These are phyloP conservation scores for Menidia menidia DNA, from an alignment of 2,797 vertebrate genomes.

Conservation along the genomic window DNA sequence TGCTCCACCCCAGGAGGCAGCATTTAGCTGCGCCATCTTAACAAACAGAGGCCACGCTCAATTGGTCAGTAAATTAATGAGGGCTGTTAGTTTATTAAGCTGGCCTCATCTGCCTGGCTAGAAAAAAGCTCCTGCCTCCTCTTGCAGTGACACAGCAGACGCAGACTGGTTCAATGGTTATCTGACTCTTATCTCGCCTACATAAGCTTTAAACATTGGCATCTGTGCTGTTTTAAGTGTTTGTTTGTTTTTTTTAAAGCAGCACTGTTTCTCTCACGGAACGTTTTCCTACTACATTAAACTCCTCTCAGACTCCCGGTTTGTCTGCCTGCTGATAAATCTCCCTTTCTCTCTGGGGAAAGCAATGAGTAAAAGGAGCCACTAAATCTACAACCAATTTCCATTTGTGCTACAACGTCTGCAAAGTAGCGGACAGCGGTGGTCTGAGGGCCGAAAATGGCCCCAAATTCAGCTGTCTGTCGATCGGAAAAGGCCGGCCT, in stretches of 20 bases:
- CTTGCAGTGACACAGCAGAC: slow-evolving; percentile 17
- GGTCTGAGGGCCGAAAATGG: no score
- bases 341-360: not conserved
- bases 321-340: slow-evolving; percentile 12
- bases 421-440: not conserved
- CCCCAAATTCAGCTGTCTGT: no score
- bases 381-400: slow-evolving; percentile 28
- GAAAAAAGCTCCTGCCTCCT: slow-evolving; percentile 23
- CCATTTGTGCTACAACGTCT: slow-evolving; percentile 17
- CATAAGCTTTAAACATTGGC: not conserved
- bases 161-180: slow-evolving; percentile 12
- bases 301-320: not conserved
- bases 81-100: slow-evolving; percentile 68
- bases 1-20: slow-evolving; percentile 10
- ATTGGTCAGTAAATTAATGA: slow-evolving; percentile 62
- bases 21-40: slow-evolving; percentile 29
- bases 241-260: not conserved
- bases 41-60: slow-evolving; percentile 59
- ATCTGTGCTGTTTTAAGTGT: not conserved
- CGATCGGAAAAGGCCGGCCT: not conserved
- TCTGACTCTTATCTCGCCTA: not conserved
- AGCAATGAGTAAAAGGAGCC: slow-evolving; percentile 1
- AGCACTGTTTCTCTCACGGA: not conserved
- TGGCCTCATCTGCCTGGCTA: slow-evolving; percentile 29
- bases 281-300: slow-evolving; percentile 8